These are phyloP conservation scores for Orycteropus afer DNA, from an alignment of 2,113 vertebrate genomes.

Conservation along the genomic window DNA sequence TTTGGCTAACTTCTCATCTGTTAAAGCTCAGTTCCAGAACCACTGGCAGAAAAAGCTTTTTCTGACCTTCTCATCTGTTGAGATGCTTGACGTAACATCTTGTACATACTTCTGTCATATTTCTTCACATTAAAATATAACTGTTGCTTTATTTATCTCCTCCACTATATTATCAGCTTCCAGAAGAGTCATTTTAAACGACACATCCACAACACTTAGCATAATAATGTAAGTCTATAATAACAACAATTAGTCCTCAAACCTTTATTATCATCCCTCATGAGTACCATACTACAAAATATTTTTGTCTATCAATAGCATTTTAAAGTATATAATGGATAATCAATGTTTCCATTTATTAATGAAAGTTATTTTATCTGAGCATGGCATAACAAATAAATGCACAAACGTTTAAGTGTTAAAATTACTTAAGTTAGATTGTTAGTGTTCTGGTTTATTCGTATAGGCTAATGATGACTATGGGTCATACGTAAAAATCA, in stretches of 20 bases:
- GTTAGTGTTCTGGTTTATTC: neutral
- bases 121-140: slow-evolving; percentile 28
- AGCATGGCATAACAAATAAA: slow-evolving; percentile 19
- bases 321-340: neutral
- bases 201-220: neutral
- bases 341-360: neutral
- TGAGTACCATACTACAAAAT: slow-evolving; percentile 26
- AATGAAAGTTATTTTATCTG: slow-evolving; percentile 25
- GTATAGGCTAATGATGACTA: neutral
- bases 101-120: neutral
- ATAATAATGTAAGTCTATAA: neutral
- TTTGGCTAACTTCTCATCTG: neutral
- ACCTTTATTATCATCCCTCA: neutral
- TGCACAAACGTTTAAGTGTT: neutral
- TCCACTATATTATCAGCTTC: neutral
- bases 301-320: slow-evolving; percentile 34
- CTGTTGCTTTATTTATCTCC: neutral
- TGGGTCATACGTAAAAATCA: neutral
- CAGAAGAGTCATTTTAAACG: neutral
- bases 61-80: slow-evolving; percentile 10
- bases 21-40: neutral
- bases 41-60: slow-evolving; percentile 4
- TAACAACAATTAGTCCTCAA: neutral
- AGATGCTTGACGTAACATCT: neutral
- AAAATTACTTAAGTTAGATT: slow-evolving; percentile 27